Evolutionary conservation across 2,888 invertebrate genomes (phyloP).

Genomic region (Dolichomitus sp.): DNA sequence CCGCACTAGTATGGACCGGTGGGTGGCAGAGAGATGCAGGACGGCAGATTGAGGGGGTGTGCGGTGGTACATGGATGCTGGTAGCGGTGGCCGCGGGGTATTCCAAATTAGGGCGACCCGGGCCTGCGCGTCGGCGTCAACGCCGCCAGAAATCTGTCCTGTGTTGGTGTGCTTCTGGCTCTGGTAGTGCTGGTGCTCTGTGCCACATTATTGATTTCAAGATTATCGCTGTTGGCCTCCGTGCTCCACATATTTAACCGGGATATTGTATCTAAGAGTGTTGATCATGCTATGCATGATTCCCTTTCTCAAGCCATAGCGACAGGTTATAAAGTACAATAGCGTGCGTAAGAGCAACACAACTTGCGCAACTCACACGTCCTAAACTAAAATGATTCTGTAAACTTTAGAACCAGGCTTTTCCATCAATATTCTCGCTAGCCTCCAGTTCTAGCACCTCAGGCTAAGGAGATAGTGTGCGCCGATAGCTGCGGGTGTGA

Average conservation of each 20-base stretch:
- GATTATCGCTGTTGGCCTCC: conserved; percentile 82
- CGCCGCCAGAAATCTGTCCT: conserved; percentile 71
- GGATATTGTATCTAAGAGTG: conserved; percentile 71
- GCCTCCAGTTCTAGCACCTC: background rate
- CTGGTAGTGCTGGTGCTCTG: conserved; percentile 52
- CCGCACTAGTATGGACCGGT: conserved; percentile 13
- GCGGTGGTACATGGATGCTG: conserved; percentile 17
- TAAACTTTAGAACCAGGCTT: conserved; percentile 50
- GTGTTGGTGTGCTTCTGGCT: conserved; percentile 52
- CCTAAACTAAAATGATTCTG: conserved; percentile 49
- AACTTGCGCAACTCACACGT: conserved; percentile 10
- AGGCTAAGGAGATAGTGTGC: background rate
- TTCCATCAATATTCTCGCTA: conserved; percentile 59
- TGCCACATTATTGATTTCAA: conserved; percentile 84
- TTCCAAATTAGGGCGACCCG: conserved; percentile 73
- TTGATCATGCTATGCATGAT: background rate
- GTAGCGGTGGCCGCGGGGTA: conserved; percentile 56
- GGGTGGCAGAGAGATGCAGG: conserved; percentile 19
- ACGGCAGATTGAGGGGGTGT: conserved; percentile 45
- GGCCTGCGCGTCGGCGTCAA: conserved; percentile 70
- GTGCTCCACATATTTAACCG: conserved; percentile 73
- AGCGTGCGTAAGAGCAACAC: background rate
- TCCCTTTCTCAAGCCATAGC: background rate
- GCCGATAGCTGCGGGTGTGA: background rate
- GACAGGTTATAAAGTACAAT: background rate